Conservation (phyloP, 2,888 invertebrate species). For the Chalcosyrphus nemorum region DNA sequence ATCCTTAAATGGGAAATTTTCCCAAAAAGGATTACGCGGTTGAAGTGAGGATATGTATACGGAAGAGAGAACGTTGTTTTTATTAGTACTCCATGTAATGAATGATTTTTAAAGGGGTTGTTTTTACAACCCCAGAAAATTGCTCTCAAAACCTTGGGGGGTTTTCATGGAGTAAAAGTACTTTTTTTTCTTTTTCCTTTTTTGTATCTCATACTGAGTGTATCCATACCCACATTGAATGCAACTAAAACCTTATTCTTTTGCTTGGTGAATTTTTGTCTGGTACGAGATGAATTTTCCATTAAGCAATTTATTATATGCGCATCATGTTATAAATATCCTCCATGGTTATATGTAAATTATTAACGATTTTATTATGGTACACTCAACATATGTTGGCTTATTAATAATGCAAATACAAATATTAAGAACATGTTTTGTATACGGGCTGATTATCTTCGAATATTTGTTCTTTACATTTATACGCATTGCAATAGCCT, state of each 20-base stretch:
- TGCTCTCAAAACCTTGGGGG: not conserved
- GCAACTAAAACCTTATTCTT: not conserved
- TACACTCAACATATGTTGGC: constrained; percentile 27
- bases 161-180: not conserved
- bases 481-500: constrained; percentile 44
- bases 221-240: not conserved
- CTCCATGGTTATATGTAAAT: constrained; percentile 23
- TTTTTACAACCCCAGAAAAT: not conserved
- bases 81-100: constrained; percentile 27
- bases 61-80: not conserved
- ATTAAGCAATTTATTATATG: constrained; percentile 42
- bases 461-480: constrained; percentile 54
- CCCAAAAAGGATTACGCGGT: constrained; percentile 1
- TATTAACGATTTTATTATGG: constrained; percentile 51
- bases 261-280: not conserved
- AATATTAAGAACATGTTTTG: constrained; percentile 32
- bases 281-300: constrained; percentile 34
- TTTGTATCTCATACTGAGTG: not conserved
- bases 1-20: not conserved
- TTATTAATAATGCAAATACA: constrained; percentile 62
- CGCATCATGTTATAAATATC: not conserved
- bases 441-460: constrained; percentile 27
- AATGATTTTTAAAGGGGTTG: constrained; percentile 28
- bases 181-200: not conserved
- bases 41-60: not conserved